Conservation (phyloP, 1,140 invertebrate species). For the Leptinotarsa lineolata region DNA sequence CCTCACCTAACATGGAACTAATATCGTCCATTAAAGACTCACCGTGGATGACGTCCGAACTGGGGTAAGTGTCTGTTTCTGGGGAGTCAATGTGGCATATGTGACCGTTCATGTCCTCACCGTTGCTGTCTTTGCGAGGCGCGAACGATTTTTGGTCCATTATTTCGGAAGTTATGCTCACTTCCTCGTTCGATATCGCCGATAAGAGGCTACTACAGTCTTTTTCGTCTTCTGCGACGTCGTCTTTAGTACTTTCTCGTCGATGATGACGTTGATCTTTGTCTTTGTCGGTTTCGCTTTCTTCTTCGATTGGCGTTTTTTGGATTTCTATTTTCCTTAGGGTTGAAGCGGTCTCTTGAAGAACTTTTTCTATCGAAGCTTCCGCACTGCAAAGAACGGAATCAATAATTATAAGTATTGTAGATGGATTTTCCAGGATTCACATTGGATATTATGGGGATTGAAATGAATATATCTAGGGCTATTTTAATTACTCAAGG, state of each 20-base stretch:
- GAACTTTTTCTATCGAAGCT: constrained; percentile 44
- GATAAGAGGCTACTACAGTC: constrained; percentile 63
- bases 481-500: too few species aligned
- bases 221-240: constrained; percentile 51
- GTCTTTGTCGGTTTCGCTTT: constrained; percentile 32
- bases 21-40: constrained; percentile 78
- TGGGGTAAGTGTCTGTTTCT: constrained; percentile 73
- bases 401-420: too few species aligned
- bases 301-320: constrained; percentile 39
- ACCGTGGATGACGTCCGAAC: constrained; percentile 69
- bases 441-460: too few species aligned
- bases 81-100: constrained; percentile 81
- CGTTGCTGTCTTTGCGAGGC: constrained; percentile 54
- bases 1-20: constrained; percentile 71
- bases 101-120: constrained; percentile 61
- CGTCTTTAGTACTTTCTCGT: constrained; percentile 29
- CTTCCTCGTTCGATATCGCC: constrained; percentile 71
- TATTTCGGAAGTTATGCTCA: constrained; percentile 68
- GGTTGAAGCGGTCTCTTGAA: constrained; percentile 44
- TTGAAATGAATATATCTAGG: too few species aligned
- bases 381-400: constrained; percentile 20
- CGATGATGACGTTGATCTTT: constrained; percentile 38
- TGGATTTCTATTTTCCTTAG: constrained; percentile 44
- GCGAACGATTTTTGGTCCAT: constrained; percentile 61
- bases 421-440: too few species aligned